A percentile compares a stretch with the other conserved stretches of the same genome.
Evolutionary conservation across 2,797 vertebrate genomes (phyloP).

Genomic region (Microctenopoma stevenorrisi): DNA sequence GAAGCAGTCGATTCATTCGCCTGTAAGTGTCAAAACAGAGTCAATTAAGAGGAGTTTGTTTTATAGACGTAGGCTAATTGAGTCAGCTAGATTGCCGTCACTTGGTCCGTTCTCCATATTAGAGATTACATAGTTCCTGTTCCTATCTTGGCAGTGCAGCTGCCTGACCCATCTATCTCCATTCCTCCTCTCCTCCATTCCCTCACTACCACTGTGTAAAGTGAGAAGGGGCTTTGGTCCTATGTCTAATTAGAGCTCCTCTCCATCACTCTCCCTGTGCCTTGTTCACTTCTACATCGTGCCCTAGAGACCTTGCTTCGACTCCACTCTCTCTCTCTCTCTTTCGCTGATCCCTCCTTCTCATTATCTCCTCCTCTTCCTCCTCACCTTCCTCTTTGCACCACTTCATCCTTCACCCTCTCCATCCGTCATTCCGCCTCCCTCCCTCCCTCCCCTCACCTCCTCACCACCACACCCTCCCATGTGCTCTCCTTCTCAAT

Average conservation of each 20-base stretch:
- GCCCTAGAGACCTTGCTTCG: slow-evolving; percentile 72
- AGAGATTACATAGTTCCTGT: slow-evolving; percentile 79
- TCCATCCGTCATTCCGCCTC: slow-evolving; percentile 60
- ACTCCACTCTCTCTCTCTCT: slow-evolving; percentile 58
- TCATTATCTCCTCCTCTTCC: slow-evolving; percentile 66
- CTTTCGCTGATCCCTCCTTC: slow-evolving; percentile 63
- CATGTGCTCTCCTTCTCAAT: slow-evolving; percentile 67
- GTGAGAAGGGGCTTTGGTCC: slow-evolving; percentile 62
- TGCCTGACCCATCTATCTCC: slow-evolving; percentile 71
- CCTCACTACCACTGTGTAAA: slow-evolving; percentile 54
- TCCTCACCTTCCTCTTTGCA: slow-evolving; percentile 58
- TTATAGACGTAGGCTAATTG: slow-evolving; percentile 81
- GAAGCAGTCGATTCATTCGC: slow-evolving; percentile 62
- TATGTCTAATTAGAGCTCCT: slow-evolving; percentile 76
- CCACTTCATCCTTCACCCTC: slow-evolving; percentile 62
- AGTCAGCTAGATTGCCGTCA: slow-evolving; percentile 77
- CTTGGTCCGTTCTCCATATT: slow-evolving; percentile 51
- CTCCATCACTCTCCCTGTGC: slow-evolving; percentile 72
- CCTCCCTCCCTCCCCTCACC: slow-evolving; percentile 15
- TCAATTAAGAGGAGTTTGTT: slow-evolving; percentile 82
- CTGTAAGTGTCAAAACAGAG: slow-evolving; percentile 63
- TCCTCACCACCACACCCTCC: slow-evolving; percentile 22
- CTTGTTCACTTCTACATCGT: slow-evolving; percentile 63
- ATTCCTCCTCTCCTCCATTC: slow-evolving; percentile 47
- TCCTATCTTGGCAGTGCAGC: slow-evolving; percentile 77